Evolutionary conservation across 2,888 invertebrate species (phyloP).

Genomic region (Gryllus longicercus): DNA sequence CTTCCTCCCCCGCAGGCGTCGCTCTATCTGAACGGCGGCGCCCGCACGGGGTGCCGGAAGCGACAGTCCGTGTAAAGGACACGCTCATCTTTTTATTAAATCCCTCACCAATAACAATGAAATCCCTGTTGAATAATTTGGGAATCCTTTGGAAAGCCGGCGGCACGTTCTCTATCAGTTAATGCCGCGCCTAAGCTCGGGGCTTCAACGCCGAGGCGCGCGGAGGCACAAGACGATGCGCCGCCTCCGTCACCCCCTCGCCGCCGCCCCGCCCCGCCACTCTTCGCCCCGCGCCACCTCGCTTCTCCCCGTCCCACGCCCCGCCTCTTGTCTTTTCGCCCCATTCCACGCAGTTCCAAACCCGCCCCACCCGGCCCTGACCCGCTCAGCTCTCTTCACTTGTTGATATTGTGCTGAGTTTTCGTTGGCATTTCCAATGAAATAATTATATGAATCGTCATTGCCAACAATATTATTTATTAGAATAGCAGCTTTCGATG

Average conservation of each 20-base stretch:
- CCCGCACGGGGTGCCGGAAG: neutral
- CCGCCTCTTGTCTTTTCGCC: neutral
- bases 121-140: constrained; percentile 23
- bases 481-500: too few species aligned
- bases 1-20: neutral
- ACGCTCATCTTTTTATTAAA: neutral
- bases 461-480: too few species aligned
- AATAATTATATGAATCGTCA: too few species aligned
- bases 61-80: neutral
- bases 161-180: constrained; percentile 20
- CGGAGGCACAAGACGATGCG: constrained; percentile 21
- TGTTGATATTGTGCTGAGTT: too few species aligned
- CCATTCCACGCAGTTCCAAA: too few species aligned
- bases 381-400: neutral
- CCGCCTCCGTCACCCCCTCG: neutral
- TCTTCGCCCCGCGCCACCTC: neutral
- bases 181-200: constrained; percentile 38
- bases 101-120: neutral
- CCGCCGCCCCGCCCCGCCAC: neutral
- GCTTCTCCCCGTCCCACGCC: neutral
- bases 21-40: neutral
- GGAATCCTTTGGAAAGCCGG: neutral
- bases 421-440: too few species aligned
- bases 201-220: constrained; percentile 27
- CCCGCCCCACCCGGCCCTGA: neutral